Base-by-base conservation (phyloP, 2,113 vertebrate genomes). In the Solea solea region DNA sequence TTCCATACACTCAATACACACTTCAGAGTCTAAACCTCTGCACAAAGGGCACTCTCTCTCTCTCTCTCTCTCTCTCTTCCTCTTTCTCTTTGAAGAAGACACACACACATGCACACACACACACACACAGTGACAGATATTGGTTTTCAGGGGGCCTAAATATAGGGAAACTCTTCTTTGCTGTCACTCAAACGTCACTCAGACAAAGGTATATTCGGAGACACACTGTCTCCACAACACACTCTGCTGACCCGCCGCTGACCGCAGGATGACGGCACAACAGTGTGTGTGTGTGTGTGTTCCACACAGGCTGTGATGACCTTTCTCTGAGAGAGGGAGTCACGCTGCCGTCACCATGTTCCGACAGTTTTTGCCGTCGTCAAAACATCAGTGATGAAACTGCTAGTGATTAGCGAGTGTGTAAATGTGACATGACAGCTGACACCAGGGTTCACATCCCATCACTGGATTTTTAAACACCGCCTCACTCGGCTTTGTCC, bases 111-210 rank as follows among this genome's bases (percentile, higher is more conserved):
- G 69, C 67, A 76, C 55, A 74, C 76, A 65, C 70, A 65, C 69
- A 72, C 78, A 74, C 83, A 83, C 74, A 76, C 70, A 51, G 39
- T 61, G 49, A 80, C 80, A 86, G 45, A 89, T 81, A 88, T 86
- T 86, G 86, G 78, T 89, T 90, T 92, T 84, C 86, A 85, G 74
- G 74, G 86, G 85, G 74, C 84, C 89, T 92, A 90, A 93, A 93
- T 91, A 91, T 91, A 90, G 91, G 86, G 83, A 69, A 69, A 73
- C 76, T 86, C 89, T 88, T 90, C 86, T 89, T 81, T 59, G 71
- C 85, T 83, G 88, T 91, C 90, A 88, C 72, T 91, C 90, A 90
- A 81, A 89, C 57, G 67, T 81, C 76, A 78, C 74, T 64, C 75
- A 86, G 74, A 91, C 87, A 90, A 87, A 90, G 78, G 82, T 71